Conservation (phyloP, 2,888 invertebrate species). For the Sepioteuthis lessoniana region DNA sequence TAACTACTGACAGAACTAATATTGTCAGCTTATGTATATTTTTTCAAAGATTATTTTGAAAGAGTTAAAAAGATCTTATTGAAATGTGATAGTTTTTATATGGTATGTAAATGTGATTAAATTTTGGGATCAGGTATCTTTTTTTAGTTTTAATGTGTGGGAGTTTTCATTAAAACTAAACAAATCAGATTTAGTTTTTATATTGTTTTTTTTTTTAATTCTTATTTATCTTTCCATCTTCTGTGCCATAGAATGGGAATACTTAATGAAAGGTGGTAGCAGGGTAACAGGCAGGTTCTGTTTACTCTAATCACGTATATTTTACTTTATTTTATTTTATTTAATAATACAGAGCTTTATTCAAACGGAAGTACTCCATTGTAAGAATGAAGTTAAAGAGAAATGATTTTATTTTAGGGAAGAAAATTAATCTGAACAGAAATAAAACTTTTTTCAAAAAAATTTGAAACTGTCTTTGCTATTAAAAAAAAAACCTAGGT, state of each 20-base stretch:
- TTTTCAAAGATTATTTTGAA: background rate
- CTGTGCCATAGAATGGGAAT: background rate
- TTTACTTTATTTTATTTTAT: background rate
- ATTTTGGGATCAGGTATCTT: background rate
- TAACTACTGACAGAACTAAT: too few species aligned
- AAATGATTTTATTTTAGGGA: background rate
- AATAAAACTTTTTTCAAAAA: background rate
- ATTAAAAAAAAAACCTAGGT: background rate
- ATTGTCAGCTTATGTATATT: background rate
- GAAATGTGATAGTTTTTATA: background rate
- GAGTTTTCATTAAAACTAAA: background rate
- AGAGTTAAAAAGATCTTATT: background rate
- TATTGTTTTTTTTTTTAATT: too few species aligned
- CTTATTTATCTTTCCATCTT: background rate
- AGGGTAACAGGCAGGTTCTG: background rate
- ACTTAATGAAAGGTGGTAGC: background rate
- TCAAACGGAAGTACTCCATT: background rate
- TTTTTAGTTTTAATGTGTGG: background rate
- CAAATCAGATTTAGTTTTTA: background rate
- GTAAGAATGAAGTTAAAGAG: slow-evolving; percentile 4
- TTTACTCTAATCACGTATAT: background rate
- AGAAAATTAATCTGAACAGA: background rate
- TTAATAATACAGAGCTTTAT: background rate
- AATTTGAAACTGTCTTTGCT: background rate
- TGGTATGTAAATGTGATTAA: background rate